Percentiles rank a stretch among this genome's conserved stretches.
These are phyloP conservation scores for Malacosoma neustria DNA, from an alignment of 2,888 invertebrate species.

Conservation along the genomic window DNA sequence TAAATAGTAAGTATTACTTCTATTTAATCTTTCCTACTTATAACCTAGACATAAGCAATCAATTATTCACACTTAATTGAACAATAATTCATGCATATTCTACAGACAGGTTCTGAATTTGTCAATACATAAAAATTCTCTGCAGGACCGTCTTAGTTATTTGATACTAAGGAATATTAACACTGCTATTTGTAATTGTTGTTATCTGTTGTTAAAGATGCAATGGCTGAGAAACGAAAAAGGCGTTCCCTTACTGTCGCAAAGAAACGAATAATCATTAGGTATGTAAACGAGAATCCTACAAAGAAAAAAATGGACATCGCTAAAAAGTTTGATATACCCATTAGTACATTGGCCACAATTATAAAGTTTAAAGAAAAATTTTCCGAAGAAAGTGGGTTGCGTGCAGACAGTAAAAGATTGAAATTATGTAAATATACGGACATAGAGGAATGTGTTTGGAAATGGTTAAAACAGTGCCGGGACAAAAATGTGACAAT, in stretches of 20 bases:
- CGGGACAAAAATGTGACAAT: constrained; percentile 7
- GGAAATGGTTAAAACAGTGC: constrained; percentile 10
- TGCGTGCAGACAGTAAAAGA: constrained; percentile 7
- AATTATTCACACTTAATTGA: too few species aligned
- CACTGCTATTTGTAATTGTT: too few species aligned
- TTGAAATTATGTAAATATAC: constrained; percentile 2
- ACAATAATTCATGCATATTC: too few species aligned
- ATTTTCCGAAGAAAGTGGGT: constrained; percentile 8
- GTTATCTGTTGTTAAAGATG: too few species aligned
- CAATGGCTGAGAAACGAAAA: neutral
- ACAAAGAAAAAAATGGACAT: constrained; percentile 3
- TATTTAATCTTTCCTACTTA: too few species aligned
- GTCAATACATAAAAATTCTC: too few species aligned
- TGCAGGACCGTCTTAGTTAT: too few species aligned
- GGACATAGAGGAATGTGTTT: constrained; percentile 13
- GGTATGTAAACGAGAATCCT: constrained; percentile 7
- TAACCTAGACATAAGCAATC: too few species aligned
- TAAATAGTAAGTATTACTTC: too few species aligned
- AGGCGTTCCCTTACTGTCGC: constrained; percentile 8
- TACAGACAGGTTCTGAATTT: too few species aligned
- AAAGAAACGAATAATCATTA: constrained; percentile 3
- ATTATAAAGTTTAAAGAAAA: constrained; percentile 8
- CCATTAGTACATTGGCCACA: constrained; percentile 9
- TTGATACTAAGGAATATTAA: too few species aligned
- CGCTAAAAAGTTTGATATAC: constrained; percentile 3